Percentiles rank a stretch among this genome's conserved stretches.
phyloP scores from a whole-genome alignment of 2,888 invertebrate species.

The Adela reaumurella region DNA sequence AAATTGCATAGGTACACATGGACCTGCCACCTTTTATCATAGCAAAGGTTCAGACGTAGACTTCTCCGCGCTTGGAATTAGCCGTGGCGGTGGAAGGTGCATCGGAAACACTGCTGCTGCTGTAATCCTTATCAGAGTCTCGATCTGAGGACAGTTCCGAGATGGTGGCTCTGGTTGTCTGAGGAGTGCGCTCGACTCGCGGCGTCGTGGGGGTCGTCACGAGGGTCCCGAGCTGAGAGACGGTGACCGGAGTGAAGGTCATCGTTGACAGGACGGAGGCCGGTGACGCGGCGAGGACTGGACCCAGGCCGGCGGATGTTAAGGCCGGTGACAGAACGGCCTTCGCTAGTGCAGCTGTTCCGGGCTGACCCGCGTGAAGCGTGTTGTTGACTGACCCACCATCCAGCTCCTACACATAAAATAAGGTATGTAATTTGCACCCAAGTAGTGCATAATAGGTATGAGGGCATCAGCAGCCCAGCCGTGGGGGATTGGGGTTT shows the following conservation, averaged over 20 bases:
- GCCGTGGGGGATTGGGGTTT: too few species aligned
- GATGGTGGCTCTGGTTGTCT: constrained; percentile 21
- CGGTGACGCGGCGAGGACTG: constrained; percentile 43
- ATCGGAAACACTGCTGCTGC: constrained; percentile 21
- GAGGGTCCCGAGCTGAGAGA: constrained; percentile 56
- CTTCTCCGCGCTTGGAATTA: constrained; percentile 40
- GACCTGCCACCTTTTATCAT: too few species aligned
- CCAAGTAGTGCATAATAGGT: too few species aligned
- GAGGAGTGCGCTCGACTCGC: constrained; percentile 12
- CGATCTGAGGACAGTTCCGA: constrained; percentile 16
- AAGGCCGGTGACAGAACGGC: constrained; percentile 67
- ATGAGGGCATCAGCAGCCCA: too few species aligned
- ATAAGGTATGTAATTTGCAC: too few species aligned
- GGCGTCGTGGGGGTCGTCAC: constrained; percentile 40
- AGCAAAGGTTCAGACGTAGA: constrained; percentile 42
- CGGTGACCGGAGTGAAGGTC: constrained; percentile 56
- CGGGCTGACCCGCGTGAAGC: constrained; percentile 67
- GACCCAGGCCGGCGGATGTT: constrained; percentile 39
- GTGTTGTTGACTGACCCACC: constrained; percentile 72
- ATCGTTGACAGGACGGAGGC: constrained; percentile 19
- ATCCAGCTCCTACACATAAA: constrained; percentile 67
- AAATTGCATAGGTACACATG: too few species aligned
- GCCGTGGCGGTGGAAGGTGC: constrained; percentile 22
- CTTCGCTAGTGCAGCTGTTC: constrained; percentile 75
- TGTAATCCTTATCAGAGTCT: constrained; percentile 28